These are phyloP conservation scores for Apodemus speciosus DNA, from an alignment of 2,113 vertebrate genomes.

Conservation along the genomic window DNA sequence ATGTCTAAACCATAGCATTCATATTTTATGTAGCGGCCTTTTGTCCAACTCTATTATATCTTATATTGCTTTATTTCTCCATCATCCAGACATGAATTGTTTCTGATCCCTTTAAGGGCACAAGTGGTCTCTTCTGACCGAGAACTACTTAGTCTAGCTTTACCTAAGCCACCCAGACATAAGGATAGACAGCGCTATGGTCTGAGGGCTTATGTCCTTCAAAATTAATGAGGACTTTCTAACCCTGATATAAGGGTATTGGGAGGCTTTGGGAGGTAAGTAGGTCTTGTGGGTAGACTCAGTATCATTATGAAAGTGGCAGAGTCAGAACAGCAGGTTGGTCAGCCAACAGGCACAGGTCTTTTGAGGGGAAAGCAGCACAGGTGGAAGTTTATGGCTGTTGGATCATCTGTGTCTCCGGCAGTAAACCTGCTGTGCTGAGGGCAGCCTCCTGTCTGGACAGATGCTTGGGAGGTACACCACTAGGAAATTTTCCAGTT, in stretches of 20 bases:
- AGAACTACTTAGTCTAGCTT: neutral
- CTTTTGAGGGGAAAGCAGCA: neutral
- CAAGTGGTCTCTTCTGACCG: neutral
- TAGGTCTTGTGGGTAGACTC: neutral
- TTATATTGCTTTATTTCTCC: neutral
- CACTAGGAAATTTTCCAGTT: neutral
- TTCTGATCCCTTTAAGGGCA: neutral
- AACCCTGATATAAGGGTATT: neutral
- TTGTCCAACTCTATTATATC: neutral
- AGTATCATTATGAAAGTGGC: neutral
- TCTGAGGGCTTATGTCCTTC: neutral
- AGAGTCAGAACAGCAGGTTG: neutral
- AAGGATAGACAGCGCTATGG: neutral
- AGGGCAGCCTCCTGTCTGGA: neutral
- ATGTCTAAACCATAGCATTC: neutral
- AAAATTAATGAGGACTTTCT: neutral
- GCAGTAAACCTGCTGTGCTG: neutral
- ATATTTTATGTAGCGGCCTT: neutral
- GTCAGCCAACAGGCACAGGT: neutral
- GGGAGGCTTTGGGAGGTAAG: neutral
- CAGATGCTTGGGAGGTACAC: no score
- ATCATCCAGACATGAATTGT: neutral
- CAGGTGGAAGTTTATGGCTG: neutral
- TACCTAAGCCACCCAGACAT: neutral
- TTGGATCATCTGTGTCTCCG: no score